Evolutionary conservation across 2,888 invertebrate genomes (phyloP), one percentile per base, ranked within the genome.

Genomic region (Neelides folsomi): DNA sequence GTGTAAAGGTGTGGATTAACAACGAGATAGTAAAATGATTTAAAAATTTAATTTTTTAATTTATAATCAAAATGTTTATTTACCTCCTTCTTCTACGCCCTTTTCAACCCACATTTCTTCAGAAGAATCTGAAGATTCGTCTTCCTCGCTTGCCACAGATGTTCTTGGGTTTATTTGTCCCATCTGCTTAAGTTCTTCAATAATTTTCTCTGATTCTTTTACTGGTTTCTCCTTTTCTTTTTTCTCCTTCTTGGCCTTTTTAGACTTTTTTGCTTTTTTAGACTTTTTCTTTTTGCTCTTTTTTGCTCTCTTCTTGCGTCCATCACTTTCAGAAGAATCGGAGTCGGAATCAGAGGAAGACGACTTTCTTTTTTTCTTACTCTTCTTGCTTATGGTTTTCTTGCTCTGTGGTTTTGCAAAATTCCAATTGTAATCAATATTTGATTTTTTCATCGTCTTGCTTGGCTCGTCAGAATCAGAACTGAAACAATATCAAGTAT

Each of bases 51-150:
- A 43, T 43, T 8, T 16, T 10, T 19, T 12, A 8, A 12, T 8
- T 43, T 12, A 9, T 9, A 10, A 43, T 19, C 9, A 15, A 10
- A 10, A 19, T 18, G 7, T 12, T 3, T 20, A 34, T 45, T 12
- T 12, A 45, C 15, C 10, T 41, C 8, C n/a, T 13, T 19, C 9
- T 9, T 50, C 5, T 46, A 46, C 55, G 60, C 59, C 43, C 52
- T 62, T 64, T 36, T 64, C 64, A 4, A 62, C 56, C 64, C 64
- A 64, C 36, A 56, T 37, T 36, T 55, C 61, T 34, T 57, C 59
- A 5, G 53, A 54, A 5, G 38, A 45, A 8, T 43, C 47, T 34
- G 39, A 38, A 18, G 27, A 20, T 4, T 18, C 36, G n/a, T n/a
- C n/a, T 13, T 7, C 36, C 37, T 37, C 44, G 37, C 49, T 49